Conservation (phyloP, 2,888 invertebrate genomes). For the Maniola hyperantus region DNA sequence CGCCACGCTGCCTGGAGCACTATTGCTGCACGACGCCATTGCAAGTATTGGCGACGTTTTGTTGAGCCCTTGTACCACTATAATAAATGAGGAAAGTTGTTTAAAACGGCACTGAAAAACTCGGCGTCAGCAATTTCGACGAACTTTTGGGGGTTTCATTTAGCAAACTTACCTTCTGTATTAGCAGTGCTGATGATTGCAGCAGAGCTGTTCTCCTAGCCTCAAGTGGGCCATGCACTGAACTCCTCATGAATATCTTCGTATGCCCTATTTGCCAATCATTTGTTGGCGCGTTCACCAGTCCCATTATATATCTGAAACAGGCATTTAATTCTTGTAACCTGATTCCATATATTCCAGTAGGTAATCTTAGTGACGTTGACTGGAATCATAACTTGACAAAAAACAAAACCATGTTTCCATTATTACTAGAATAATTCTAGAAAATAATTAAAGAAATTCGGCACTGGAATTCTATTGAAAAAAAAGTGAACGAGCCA, state of each 20-base stretch:
- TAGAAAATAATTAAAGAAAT: no score
- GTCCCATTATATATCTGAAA: slow-evolving; percentile 77
- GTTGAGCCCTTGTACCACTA: slow-evolving; percentile 86
- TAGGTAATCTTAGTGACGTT: no score
- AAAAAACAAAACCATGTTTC: no score
- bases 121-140: no score
- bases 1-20: slow-evolving; percentile 92
- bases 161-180: slow-evolving; percentile 84
- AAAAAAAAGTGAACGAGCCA: no score
- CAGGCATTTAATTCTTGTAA: not conserved
- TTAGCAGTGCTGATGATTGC: slow-evolving; percentile 86
- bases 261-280: slow-evolving; percentile 96
- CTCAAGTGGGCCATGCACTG: slow-evolving; percentile 92
- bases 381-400: no score
- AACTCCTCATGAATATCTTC: slow-evolving; percentile 92
- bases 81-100: not conserved
- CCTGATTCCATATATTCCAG: no score
- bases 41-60: slow-evolving; percentile 85
- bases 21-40: slow-evolving; percentile 86
- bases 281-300: slow-evolving; percentile 85
- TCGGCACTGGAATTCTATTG: no score
- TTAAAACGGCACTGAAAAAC: no score
- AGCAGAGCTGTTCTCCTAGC: slow-evolving; percentile 88
- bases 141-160: not conserved
- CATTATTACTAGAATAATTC: no score